Percentiles rank a stretch among this genome's conserved stretches.
These are phyloP conservation scores for Gymnobelideus leadbeateri DNA, from an alignment of 2,113 vertebrate genomes.

Conservation along the genomic window DNA sequence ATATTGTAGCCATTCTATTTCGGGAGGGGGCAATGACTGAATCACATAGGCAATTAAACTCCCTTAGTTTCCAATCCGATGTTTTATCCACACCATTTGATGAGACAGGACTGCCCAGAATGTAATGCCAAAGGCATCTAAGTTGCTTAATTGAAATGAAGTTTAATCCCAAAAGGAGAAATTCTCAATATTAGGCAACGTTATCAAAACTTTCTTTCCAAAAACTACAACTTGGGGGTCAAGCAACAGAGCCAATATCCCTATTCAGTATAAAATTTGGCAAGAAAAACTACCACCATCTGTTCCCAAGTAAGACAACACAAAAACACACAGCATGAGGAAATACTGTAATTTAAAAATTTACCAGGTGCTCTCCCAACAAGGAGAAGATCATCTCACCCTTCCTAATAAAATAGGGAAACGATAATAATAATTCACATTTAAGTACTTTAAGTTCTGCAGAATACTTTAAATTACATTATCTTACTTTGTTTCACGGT, in stretches of 20 bases:
- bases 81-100: neutral
- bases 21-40: neutral
- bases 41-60: neutral
- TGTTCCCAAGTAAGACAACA: neutral
- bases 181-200: neutral
- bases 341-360: neutral
- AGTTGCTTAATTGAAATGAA: conserved; percentile 20
- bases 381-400: neutral
- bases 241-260: neutral
- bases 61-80: neutral
- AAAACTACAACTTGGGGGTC: neutral
- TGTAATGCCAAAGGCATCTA: neutral
- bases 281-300: neutral
- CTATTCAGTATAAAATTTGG: neutral
- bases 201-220: neutral
- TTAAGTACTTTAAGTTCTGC: neutral
- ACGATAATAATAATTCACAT: neutral
- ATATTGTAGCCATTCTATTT: neutral
- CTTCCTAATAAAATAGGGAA: neutral
- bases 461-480: neutral
- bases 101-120: neutral
- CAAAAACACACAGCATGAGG: neutral
- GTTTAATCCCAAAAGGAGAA: neutral
- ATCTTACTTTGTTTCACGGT: neutral
- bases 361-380: neutral